phyloP scores from a whole-genome alignment of 1,140 invertebrate species.

The Monomorium pharaonis region DNA sequence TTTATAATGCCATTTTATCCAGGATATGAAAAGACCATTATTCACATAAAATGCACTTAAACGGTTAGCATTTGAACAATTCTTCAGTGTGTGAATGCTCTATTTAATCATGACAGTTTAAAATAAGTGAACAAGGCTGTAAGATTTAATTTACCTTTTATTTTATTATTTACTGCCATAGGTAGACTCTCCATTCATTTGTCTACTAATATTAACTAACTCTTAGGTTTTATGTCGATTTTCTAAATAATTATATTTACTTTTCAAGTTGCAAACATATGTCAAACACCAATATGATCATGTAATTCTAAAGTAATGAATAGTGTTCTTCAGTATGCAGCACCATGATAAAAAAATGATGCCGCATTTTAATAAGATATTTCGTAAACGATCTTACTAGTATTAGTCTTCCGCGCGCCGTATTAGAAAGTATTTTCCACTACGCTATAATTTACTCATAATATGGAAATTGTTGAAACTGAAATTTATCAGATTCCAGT shows the following conservation, averaged over 20 bases:
- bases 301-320: constrained; percentile 28
- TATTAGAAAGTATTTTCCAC: constrained; percentile 70
- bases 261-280: constrained; percentile 36
- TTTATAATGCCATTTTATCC: constrained; percentile 66
- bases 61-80: constrained; percentile 56
- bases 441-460: constrained; percentile 64
- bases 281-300: constrained; percentile 26
- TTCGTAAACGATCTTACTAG: constrained; percentile 67
- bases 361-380: constrained; percentile 57
- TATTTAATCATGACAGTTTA: constrained; percentile 59
- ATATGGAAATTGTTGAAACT: constrained; percentile 69
- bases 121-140: constrained; percentile 53
- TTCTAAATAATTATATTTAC: constrained; percentile 16
- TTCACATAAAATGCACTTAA: constrained; percentile 59
- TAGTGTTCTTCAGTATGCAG: constrained; percentile 54
- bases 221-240: constrained; percentile 54
- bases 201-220: constrained; percentile 46
- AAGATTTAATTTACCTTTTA: constrained; percentile 71
- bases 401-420: constrained; percentile 77
- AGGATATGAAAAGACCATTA: constrained; percentile 62
- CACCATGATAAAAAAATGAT: constrained; percentile 25
- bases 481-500: constrained; percentile 56
- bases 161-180: constrained; percentile 81
- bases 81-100: constrained; percentile 45
- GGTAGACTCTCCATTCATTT: constrained; percentile 59